These are phyloP conservation scores for Ctenopoma kingsleyae DNA, from an alignment of 2,797 vertebrate genomes.

Conservation along the genomic window DNA sequence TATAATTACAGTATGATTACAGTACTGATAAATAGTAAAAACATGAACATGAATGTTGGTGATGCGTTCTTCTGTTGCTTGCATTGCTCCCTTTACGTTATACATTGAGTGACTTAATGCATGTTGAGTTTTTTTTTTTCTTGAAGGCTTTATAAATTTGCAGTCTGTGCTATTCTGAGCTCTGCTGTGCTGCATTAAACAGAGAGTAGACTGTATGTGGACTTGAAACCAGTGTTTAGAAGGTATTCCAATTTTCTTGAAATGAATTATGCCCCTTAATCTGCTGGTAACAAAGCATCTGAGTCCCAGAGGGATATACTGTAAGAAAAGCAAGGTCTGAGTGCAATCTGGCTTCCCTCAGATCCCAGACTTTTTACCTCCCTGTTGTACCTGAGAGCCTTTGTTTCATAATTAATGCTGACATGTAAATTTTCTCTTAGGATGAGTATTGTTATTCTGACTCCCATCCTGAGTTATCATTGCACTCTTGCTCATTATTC, in stretches of 20 bases:
- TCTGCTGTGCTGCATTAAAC: neutral
- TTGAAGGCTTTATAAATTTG: neutral
- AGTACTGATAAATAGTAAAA: neutral
- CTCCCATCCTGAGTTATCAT: conserved; percentile 59
- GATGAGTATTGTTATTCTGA: conserved; percentile 49
- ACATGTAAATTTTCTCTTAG: conserved; percentile 50
- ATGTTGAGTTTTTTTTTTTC: neutral
- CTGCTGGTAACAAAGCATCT: neutral
- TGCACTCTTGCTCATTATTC: conserved; percentile 64
- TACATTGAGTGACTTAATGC: neutral
- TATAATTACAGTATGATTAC: neutral
- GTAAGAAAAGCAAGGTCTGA: conserved; percentile 22
- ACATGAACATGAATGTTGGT: neutral
- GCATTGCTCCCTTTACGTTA: neutral
- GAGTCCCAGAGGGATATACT: neutral
- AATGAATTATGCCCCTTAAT: neutral
- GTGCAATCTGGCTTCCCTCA: conserved; percentile 20
- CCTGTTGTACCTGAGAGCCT: conserved; percentile 38
- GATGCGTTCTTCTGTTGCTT: neutral
- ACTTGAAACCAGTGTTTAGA: neutral
- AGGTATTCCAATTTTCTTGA: neutral
- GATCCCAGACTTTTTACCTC: conserved; percentile 29
- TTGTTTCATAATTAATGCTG: conserved; percentile 61
- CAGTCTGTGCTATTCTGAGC: neutral
- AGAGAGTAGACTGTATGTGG: neutral